Evolutionary conservation across 2,113 vertebrate genomes (phyloP).

Genomic region (Python bivittatus): DNA sequence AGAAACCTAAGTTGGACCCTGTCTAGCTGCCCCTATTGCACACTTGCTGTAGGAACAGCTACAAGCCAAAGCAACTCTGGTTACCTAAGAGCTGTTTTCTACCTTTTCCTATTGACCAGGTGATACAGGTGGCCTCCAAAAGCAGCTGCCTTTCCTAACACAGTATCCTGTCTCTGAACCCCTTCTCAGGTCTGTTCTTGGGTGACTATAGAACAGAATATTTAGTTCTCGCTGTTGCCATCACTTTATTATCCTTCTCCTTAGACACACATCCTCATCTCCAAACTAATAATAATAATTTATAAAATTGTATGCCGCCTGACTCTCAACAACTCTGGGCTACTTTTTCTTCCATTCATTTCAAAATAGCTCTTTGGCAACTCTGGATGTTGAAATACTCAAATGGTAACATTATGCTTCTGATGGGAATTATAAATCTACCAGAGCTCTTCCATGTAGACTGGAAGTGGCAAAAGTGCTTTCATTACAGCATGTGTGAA

Average conservation of each 20-base stretch:
- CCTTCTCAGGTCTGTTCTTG: background rate
- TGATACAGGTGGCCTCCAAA: background rate
- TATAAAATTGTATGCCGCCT: background rate
- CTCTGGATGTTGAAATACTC: background rate
- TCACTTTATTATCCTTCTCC: background rate
- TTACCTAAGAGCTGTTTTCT: background rate
- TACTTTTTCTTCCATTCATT: background rate
- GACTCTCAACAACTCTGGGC: background rate
- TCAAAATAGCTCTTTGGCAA: background rate
- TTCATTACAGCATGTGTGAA: background rate
- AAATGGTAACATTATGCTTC: background rate
- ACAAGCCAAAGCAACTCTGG: too few relatives aligned
- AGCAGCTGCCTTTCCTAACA: background rate
- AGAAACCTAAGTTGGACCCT: background rate
- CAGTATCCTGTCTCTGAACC: background rate
- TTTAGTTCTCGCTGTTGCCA: background rate
- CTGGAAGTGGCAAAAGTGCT: background rate
- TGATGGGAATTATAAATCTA: background rate
- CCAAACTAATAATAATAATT: background rate
- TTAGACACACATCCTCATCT: too few relatives aligned
- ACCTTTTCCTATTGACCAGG: background rate
- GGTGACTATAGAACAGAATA: background rate
- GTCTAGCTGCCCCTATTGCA: accelerated
- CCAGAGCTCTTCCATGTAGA: background rate
- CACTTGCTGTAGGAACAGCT: accelerated